Evolutionary conservation across 2,888 invertebrate species (phyloP), one percentile per base, ranked within the genome.

Genomic region (Dolichomitus sp.): DNA sequence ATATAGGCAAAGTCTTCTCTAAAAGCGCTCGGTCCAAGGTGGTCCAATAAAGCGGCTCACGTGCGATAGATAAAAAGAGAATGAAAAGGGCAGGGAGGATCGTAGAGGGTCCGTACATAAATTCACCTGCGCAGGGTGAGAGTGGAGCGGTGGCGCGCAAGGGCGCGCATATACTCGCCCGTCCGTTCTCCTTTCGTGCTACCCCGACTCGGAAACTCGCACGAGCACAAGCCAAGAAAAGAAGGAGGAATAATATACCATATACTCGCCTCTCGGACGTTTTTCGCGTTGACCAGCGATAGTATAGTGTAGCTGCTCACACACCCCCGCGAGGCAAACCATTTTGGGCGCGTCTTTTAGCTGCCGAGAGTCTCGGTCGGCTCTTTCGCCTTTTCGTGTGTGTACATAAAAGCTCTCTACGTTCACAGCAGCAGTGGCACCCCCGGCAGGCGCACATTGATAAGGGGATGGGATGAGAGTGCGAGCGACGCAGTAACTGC

Each of bases 311-410:
- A 30, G 57, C 57, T n/a, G 30, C 27, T 11, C 19, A 11, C 19
- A 19, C 52, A 70, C 80, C 69, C 77, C 87, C 88, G 80, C 85
- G 85, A 85, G 87, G 86, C 86, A 88, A 90, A 88, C 85, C 89
- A 87, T 91, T 91, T 90, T 90, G 88, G 89, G 87, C 90, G 92
- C 90, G 92, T 90, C 92, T 91, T 91, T 92, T 91, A 87, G 90
- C 90, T 84, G 89, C 86, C 86, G 85, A 80, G 87, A 19, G 57
- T 69, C 75, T 79, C 59, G 54, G 69, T 78, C 75, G 69, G 57
- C 77, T 33, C 45, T 77, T 33, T 70, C 59, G 48, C 63, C 59
- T 30, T 19, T 50, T 54, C 69, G 70, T 77, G 76, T 80, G 78
- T 79, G 68, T 50, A 81, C 80, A 85, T 40, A 79, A 66, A 73